These are phyloP conservation scores for Agonum fuliginosum DNA, from an alignment of 2,888 invertebrate species.

Conservation along the genomic window DNA sequence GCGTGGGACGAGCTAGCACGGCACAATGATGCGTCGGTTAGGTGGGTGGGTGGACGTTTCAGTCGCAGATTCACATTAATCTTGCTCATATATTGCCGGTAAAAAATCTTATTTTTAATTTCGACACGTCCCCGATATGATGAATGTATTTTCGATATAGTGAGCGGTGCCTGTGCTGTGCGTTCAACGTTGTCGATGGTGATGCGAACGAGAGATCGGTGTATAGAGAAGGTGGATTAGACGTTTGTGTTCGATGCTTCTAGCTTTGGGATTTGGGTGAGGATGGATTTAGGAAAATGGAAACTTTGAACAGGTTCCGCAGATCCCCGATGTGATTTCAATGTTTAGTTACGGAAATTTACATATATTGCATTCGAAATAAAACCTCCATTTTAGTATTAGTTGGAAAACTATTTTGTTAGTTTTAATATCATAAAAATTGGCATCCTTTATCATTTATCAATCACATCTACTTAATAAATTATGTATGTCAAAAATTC, in stretches of 20 bases:
- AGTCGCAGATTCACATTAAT: slow-evolving; percentile 57
- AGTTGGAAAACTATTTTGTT: no score
- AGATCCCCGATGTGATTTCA: background rate
- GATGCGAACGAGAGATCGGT: background rate
- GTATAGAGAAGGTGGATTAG: background rate
- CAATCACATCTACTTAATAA: no score
- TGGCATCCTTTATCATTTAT: no score
- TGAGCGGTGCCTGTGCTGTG: background rate
- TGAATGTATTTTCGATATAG: slow-evolving; percentile 59
- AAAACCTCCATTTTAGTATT: no score
- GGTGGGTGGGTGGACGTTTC: slow-evolving; percentile 33
- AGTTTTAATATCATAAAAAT: no score
- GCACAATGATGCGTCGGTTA: no score
- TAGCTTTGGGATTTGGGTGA: background rate
- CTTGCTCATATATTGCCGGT: slow-evolving; percentile 51
- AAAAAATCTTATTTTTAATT: slow-evolving; percentile 58
- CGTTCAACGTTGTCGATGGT: slow-evolving; percentile 32
- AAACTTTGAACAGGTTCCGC: background rate
- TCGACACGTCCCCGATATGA: slow-evolving; percentile 56
- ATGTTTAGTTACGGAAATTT: background rate
- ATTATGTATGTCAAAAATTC: no score
- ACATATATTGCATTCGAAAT: no score
- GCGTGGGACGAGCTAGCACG: no score
- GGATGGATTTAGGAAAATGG: slow-evolving; percentile 9
- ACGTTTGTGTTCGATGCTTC: background rate